Conservation (phyloP, 2,113 vertebrate genomes). For the Lamprologus speciosus region DNA sequence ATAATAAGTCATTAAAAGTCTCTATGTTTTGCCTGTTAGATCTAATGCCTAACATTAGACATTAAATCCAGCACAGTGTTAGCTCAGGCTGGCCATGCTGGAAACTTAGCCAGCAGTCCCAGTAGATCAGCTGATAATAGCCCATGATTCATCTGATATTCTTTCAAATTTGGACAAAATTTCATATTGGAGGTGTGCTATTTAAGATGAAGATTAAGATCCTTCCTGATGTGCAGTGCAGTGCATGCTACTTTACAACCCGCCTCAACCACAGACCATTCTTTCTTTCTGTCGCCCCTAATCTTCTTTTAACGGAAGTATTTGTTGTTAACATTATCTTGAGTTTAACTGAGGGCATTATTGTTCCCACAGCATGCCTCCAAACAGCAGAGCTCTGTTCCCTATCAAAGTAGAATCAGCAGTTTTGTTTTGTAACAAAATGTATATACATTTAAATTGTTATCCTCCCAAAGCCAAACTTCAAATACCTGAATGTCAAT, state of each 20-base stretch:
- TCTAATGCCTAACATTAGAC: neutral
- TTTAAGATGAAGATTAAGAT: neutral
- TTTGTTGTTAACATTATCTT: neutral
- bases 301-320: neutral
- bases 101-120: neutral
- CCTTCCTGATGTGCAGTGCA: neutral
- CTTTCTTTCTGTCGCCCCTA: neutral
- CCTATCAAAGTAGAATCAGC: neutral
- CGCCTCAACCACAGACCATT: neutral
- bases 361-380: neutral
- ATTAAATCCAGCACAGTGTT: neutral
- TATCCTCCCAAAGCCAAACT: neutral
- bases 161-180: neutral
- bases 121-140: neutral
- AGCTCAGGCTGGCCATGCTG: neutral
- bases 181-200: rapidly evolving
- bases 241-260: neutral
- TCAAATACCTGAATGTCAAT: neutral
- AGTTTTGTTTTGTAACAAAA: neutral
- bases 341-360: neutral
- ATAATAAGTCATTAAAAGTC: neutral
- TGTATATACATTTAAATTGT: neutral
- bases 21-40: neutral
- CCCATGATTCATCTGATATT: neutral
- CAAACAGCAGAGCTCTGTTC: neutral